Evolutionary conservation across 2,888 invertebrate species (phyloP).

Genomic region (Parelbella ahira): DNA sequence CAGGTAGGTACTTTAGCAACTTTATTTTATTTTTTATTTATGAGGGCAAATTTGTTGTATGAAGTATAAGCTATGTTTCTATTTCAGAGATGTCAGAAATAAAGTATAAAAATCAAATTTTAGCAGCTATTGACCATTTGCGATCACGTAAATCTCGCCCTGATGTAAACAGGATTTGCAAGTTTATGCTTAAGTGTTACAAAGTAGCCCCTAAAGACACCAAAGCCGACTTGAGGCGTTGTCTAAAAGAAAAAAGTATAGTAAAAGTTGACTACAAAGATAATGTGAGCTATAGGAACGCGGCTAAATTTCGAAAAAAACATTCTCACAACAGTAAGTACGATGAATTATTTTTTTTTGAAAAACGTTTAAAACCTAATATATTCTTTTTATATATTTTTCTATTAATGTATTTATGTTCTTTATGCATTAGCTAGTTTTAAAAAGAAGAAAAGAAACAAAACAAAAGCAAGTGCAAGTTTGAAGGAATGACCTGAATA

Average conservation of each 20-base stretch:
- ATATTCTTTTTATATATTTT: no score
- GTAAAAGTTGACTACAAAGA: constrained; percentile 93
- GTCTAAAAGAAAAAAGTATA: constrained; percentile 87
- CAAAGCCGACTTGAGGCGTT: constrained; percentile 85
- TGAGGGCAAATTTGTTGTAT: background rate
- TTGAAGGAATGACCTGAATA: no score
- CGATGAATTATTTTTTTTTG: no score
- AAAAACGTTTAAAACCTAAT: no score
- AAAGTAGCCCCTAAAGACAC: constrained; percentile 85
- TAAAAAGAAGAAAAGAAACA: no score
- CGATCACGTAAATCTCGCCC: constrained; percentile 91
- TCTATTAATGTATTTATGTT: no score
- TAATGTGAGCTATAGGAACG: constrained; percentile 91
- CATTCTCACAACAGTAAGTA: constrained; percentile 57
- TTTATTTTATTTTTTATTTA: constrained; percentile 11
- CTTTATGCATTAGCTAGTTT: no score
- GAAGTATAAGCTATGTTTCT: constrained; percentile 19
- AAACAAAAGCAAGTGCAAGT: no score
- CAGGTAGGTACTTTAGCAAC: constrained; percentile 46
- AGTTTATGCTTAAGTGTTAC: constrained; percentile 88
- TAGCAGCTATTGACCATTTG: constrained; percentile 92
- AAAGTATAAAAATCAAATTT: constrained; percentile 86
- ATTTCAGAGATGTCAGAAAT: constrained; percentile 81
- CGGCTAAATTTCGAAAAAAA: constrained; percentile 84
- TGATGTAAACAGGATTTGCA: constrained; percentile 90